Conservation (phyloP, 2,113 vertebrate species). For the Gallinago undulata region DNA sequence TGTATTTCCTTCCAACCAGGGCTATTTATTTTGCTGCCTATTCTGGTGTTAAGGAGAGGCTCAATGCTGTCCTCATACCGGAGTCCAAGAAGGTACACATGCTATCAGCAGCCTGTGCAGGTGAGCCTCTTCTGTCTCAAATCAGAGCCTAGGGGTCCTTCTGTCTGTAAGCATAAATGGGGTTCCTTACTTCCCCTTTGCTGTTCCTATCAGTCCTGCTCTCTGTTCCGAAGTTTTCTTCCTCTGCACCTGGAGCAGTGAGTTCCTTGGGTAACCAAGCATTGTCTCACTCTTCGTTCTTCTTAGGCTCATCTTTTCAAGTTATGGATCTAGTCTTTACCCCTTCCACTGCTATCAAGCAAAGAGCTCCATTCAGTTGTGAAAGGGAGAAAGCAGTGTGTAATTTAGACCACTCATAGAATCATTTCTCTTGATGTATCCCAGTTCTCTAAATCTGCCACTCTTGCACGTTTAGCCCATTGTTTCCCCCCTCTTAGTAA, state of each 20-base stretch:
- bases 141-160: neutral
- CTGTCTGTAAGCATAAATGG: neutral
- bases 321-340: neutral
- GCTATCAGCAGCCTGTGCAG: constrained; percentile 67
- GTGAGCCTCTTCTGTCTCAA: constrained; percentile 27
- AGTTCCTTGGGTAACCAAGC: neutral
- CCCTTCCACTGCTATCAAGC: neutral
- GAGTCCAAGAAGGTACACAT: constrained; percentile 71
- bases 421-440: neutral
- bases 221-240: neutral
- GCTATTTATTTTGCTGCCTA: constrained; percentile 74
- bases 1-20: constrained; percentile 30
- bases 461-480: neutral
- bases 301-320: neutral
- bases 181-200: neutral
- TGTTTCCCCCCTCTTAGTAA: neutral
- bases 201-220: neutral
- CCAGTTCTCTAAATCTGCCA: neutral
- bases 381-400: neutral
- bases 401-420: neutral
- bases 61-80: constrained; percentile 47
- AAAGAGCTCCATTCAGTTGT: neutral
- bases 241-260: neutral
- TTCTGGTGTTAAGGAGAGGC: constrained; percentile 61
- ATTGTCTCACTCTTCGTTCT: neutral